Evolutionary conservation across 64 coral and sea anemone genomes (phyloP).

Genomic region (Porites australiensis): DNA sequence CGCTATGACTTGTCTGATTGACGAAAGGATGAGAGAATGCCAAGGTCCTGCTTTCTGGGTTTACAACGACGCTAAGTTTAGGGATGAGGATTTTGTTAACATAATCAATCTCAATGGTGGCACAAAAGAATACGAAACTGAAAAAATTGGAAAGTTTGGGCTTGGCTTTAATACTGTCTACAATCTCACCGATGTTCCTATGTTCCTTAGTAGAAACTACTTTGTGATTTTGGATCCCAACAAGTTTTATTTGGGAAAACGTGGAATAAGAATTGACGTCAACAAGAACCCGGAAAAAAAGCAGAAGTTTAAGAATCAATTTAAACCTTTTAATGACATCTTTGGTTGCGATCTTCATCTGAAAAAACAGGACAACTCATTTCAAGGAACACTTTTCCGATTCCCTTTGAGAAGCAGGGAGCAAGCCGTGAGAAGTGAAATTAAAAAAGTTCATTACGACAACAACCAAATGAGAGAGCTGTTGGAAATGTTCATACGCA

Average conservation of each 20-base stretch:
- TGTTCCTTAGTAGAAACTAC: conserved; percentile 77
- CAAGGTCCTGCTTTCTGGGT: conserved; percentile 88
- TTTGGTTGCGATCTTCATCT: conserved; percentile 64
- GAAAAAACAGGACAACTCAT: conserved; percentile 14
- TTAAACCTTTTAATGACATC: conserved; percentile 82
- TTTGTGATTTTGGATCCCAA: conserved; percentile 84
- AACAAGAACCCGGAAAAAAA: conserved; percentile 47
- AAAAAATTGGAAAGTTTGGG: conserved; percentile 88
- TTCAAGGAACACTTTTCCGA: conserved; percentile 72
- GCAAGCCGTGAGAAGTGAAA: conserved; percentile 68
- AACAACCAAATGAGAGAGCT: conserved; percentile 33
- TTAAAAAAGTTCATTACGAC: conserved; percentile 68
- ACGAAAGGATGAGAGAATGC: conserved; percentile 75
- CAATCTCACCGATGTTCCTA: conserved; percentile 86
- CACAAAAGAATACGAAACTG: conserved; percentile 77
- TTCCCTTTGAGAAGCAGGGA: conserved; percentile 70
- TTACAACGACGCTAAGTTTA: conserved; percentile 77
- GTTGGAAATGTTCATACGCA: conserved; percentile 35
- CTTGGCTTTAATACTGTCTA: conserved; percentile 90
- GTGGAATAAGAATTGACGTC: conserved; percentile 46
- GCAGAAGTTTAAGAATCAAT: conserved; percentile 54
- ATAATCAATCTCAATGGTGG: conserved; percentile 77
- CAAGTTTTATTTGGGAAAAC: conserved; percentile 64
- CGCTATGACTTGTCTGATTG: conserved; percentile 59
- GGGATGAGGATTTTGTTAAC: conserved; percentile 81